phyloP scores from a whole-genome alignment of 23 tunicate species.

The Ciona savignyi region DNA sequence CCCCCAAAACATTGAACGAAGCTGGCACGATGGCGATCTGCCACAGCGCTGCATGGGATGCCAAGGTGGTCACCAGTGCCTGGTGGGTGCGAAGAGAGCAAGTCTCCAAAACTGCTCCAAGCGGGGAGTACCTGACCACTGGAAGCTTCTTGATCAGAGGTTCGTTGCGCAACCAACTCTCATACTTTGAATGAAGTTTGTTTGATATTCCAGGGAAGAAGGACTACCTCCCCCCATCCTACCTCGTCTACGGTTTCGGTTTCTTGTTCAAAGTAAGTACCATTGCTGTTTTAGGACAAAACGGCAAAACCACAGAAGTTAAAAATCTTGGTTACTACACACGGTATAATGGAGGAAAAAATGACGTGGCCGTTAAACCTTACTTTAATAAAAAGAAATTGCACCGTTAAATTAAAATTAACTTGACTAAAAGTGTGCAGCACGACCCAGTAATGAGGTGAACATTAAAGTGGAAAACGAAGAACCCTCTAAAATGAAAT shows the following conservation, averaged over 20 bases:
- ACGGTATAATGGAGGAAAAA: too few relatives aligned
- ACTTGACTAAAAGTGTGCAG: too few relatives aligned
- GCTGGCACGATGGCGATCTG: conserved; percentile 98
- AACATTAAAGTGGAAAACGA: too few relatives aligned
- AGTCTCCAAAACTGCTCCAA: conserved; percentile 96
- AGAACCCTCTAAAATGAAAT: too few relatives aligned
- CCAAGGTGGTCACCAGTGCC: conserved; percentile 93
- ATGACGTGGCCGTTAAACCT: too few relatives aligned
- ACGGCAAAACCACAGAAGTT: too few relatives aligned
- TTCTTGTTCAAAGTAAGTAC: conserved; percentile 72
- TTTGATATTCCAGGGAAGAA: conserved; percentile 49
- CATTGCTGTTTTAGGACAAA: too few relatives aligned
- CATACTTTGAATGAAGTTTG: background rate
- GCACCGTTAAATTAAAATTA: too few relatives aligned
- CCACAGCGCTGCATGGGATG: conserved; percentile 99
- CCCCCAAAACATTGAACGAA: conserved; percentile 89
- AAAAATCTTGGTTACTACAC: too few relatives aligned
- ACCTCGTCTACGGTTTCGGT: conserved; percentile 90
- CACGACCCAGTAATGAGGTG: too few relatives aligned
- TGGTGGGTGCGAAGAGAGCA: conserved; percentile 95
- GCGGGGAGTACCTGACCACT: conserved; percentile 96
- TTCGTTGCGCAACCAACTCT: background rate
- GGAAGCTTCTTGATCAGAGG: conserved; percentile 94
- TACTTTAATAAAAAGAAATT: too few relatives aligned
- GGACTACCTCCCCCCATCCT: conserved; percentile 93